These are phyloP conservation scores for Petromus typicus DNA, from an alignment of 2,113 vertebrate genomes.

Conservation along the genomic window DNA sequence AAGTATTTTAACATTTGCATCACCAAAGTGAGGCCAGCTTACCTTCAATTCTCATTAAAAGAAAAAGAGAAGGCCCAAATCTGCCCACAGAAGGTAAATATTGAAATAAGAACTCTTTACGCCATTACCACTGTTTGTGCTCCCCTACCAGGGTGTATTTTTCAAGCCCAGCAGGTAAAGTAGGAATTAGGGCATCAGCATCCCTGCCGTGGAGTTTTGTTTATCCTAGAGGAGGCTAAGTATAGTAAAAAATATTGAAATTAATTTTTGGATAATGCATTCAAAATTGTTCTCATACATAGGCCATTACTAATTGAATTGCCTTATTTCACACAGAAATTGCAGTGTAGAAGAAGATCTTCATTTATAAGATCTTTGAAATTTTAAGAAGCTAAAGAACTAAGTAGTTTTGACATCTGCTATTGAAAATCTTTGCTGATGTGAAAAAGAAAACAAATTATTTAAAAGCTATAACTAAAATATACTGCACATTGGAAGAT, in stretches of 20 bases:
- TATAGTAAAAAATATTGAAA: constrained; percentile 39
- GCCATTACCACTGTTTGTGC: constrained; percentile 35
- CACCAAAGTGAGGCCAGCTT: constrained; percentile 43
- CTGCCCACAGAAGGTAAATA: constrained; percentile 63
- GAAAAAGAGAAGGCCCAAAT: constrained; percentile 50
- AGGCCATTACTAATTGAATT: constrained; percentile 63
- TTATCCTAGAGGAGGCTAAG: constrained; percentile 59
- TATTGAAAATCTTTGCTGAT: constrained; percentile 83
- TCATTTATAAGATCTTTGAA: constrained; percentile 73
- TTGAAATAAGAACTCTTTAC: constrained; percentile 57
- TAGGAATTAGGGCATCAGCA: constrained; percentile 44
- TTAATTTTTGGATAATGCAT: constrained; percentile 65
- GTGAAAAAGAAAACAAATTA: constrained; percentile 83
- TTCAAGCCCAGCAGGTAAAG: constrained; percentile 72
- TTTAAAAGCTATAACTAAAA: constrained; percentile 85
- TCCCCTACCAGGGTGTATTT: constrained; percentile 3
- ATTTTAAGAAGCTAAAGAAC: constrained; percentile 76
- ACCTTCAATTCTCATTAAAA: constrained; percentile 71
- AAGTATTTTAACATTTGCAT: constrained; percentile 65
- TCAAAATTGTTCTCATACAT: constrained; percentile 55
- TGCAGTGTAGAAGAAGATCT: constrained; percentile 56
- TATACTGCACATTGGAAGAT: constrained; percentile 83
- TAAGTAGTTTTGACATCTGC: constrained; percentile 84
- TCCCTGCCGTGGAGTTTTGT: constrained; percentile 43
- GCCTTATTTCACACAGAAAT: constrained; percentile 69